Conservation (phyloP, 1,140 invertebrate species). For the Mya arenaria region DNA sequence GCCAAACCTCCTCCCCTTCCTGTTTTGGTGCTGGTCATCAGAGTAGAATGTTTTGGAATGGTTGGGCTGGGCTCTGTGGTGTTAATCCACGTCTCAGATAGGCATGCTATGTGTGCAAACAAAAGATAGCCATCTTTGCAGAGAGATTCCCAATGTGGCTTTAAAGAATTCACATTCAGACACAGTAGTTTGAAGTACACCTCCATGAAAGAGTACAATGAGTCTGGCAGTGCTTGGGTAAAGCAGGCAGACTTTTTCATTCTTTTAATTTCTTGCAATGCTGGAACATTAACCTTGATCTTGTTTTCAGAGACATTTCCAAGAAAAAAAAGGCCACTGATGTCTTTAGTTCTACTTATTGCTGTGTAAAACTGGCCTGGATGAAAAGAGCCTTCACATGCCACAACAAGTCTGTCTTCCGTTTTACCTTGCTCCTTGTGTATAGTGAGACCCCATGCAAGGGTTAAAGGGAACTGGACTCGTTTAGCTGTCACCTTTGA, state of each 20-base stretch:
- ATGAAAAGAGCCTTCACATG: not conserved
- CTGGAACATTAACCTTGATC: not conserved
- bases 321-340: not conserved
- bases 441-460: slow-evolving; percentile 3
- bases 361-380: slow-evolving; percentile 16
- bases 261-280: slow-evolving; percentile 4
- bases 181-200: slow-evolving; percentile 7
- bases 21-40: not conserved
- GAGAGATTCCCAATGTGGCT: not conserved
- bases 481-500: slow-evolving; percentile 1
- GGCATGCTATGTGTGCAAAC: not conserved
- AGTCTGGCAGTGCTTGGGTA: not conserved
- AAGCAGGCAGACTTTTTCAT: not conserved
- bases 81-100: not conserved
- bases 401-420: not conserved
- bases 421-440: slow-evolving; percentile 22
- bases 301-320: not conserved
- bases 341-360: slow-evolving; percentile 11
- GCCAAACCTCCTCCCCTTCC: not conserved
- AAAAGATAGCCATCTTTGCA: not conserved
- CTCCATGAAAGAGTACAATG: not conserved
- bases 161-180: slow-evolving; percentile 19
- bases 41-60: not conserved
- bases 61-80: not conserved
- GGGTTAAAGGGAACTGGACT: slow-evolving; percentile 1